These are phyloP conservation scores for Scaptomyza montana DNA, from an alignment of 1,140 invertebrate species.

Conservation along the genomic window DNA sequence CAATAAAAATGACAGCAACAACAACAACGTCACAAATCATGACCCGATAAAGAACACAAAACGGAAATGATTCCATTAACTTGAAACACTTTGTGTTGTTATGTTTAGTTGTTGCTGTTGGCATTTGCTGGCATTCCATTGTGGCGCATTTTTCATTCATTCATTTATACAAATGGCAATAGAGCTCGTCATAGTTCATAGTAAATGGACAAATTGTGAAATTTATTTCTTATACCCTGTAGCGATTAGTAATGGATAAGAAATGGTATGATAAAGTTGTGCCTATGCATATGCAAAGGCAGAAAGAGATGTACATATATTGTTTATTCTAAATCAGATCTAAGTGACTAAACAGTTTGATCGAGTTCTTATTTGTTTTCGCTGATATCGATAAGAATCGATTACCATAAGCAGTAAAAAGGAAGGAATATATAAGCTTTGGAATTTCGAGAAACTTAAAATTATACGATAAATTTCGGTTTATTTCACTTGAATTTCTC, in stretches of 20 bases:
- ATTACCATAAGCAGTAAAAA: no score
- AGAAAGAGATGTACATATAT: no score
- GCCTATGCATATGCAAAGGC: no score
- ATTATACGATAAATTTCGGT: no score
- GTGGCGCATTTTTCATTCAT: conserved; percentile 39
- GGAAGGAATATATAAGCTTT: no score
- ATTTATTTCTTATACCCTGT: neutral
- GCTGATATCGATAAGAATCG: no score
- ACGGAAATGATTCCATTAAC: conserved; percentile 64
- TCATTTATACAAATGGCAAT: conserved; percentile 29
- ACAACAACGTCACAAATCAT: conserved; percentile 36
- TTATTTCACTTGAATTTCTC: no score
- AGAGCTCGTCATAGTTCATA: conserved; percentile 52
- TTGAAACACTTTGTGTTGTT: conserved; percentile 37
- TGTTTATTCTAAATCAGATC: no score
- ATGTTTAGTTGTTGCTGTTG: conserved; percentile 5
- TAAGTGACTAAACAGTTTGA: no score
- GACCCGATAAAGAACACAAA: conserved; percentile 47
- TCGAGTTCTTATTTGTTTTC: no score
- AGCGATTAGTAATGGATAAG: neutral
- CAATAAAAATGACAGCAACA: neutral
- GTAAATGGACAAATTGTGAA: conserved; percentile 58
- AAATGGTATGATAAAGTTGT: neutral
- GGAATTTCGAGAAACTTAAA: no score
- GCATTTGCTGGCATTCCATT: conserved; percentile 16